Evolutionary conservation across 2,888 invertebrate genomes (phyloP), one percentile per base, ranked within the genome.

Genomic region (Odontothrips loti): DNA sequence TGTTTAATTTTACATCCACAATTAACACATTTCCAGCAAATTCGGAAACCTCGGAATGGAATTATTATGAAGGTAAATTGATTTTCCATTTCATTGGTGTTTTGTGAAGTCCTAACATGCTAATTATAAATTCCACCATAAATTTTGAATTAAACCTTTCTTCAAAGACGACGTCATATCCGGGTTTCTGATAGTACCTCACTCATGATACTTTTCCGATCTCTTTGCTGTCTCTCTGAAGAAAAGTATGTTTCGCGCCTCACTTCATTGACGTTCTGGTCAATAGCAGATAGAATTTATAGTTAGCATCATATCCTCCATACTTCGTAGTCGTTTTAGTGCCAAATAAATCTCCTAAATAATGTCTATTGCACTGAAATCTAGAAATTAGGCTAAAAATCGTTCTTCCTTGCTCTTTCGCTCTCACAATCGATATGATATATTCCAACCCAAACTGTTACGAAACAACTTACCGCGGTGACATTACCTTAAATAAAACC

Each of bases 11-110:
- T 23, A 75, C 23, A 75, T 75, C 68, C 68, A 75, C 68, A 75
- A 75, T 75, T 75, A 75, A 75, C 68, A 75, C 68, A 75, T 75
- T 75, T 75, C 68, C 68, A 75, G 68, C 68, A 75, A 75, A 27
- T 27, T 75, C 68, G 68, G 68, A 75, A 75, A 75, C 68, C 27
- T 75, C 68, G 68, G 68, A 75, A 27, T 75, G 68, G 68, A 75
- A 75, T 75, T 75, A 27, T n/a, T 75, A 27, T 75, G 68, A 75
- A 75, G 68, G 68, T 75, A 75, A 75, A 23, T 75, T 27, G 9
- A 75, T 27, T 75, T 75, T 75, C 68, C 68, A 27, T 75, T 75
- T 75, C 68, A 75, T 75, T 75, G 68, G 68, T 75, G 68, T 75
- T 75, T 75, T 75, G 68, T 75, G 68, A n/a, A 75, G 68, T 75